Base-by-base conservation (phyloP, 2,888 invertebrate genomes). In the Eristalis pertinax region DNA sequence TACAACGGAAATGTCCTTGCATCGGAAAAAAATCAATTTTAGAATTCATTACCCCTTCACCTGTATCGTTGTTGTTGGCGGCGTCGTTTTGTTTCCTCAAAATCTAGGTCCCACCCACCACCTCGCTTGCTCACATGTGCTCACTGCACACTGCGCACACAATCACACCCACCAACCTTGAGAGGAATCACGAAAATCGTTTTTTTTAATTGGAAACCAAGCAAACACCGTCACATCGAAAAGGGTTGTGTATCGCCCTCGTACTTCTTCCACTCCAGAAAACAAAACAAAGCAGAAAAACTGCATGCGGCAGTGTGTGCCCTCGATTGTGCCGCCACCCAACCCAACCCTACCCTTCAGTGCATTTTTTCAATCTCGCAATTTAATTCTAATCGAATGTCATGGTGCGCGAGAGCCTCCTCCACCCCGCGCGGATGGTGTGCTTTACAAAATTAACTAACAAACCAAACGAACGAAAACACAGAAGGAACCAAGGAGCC, bases 371-470 rank as follows among this genome's bases (percentile, higher is more conserved):
- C 78, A 83, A 75, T 86, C 83, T 79, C 70, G 74, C 62, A 82
- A 74, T 83, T 74, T 65, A 79, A 78, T 78, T 86, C 70, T 74
- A 78, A 86, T 83, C 86, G 86, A 86, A 86, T 86, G 86, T 86
- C 83, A 86, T 56, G 78, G 82, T 62, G 83, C 65, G 65, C 58
- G n/a, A n/a, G n/a, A n/a, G n/a, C 32, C 19, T 29, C 58, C 24
- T 13, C 24, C 41, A 73, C 70, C 74, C 69, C 77, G 68, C 64
- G 77, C 77, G 77, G 69, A 58, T 75, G 75, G 78, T 86, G 60
- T 78, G 62, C 83, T 79, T 86, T 75, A 65, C 67, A 82, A 86
- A 86, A 86, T 79, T 83, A 83, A 78, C 78, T 41, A 86, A 73
- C 81, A 81, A 76, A 74, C 69, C 64, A 79, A 62, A 24, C 43